phyloP scores from a whole-genome alignment of 2,113 vertebrate species.

The Myrmecobius fasciatus region DNA sequence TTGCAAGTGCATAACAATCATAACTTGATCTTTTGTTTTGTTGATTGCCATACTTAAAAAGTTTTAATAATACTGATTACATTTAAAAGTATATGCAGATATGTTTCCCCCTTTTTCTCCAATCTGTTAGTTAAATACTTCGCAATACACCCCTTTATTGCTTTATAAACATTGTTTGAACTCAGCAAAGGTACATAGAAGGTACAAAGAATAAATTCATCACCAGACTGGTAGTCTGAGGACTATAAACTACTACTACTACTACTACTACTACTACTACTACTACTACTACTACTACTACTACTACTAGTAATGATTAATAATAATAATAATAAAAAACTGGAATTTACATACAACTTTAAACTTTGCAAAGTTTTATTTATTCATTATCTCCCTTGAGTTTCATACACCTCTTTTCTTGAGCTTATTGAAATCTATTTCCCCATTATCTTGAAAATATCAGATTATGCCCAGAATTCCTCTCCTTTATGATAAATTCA shows the following conservation, averaged over 20 bases:
- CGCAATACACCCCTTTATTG: neutral
- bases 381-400: neutral
- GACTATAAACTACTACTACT: neutral
- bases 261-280: neutral
- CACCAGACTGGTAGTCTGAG: neutral
- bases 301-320: too few relatives aligned
- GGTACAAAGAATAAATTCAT: neutral
- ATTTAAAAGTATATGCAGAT: neutral
- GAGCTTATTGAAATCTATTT: neutral
- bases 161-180: neutral
- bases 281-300: neutral
- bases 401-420: neutral
- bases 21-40: neutral
- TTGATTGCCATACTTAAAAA: neutral
- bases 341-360: neutral
- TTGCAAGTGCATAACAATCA: neutral
- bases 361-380: neutral
- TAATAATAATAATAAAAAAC: neutral
- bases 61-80: neutral
- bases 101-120: too few relatives aligned
- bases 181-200: neutral
- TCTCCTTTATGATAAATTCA: neutral
- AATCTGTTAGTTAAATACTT: neutral
- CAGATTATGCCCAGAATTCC: neutral
- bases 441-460: neutral